Evolutionary conservation across 2,113 vertebrate genomes (phyloP).

Genomic region (Brachyhypopomus gauderio): DNA sequence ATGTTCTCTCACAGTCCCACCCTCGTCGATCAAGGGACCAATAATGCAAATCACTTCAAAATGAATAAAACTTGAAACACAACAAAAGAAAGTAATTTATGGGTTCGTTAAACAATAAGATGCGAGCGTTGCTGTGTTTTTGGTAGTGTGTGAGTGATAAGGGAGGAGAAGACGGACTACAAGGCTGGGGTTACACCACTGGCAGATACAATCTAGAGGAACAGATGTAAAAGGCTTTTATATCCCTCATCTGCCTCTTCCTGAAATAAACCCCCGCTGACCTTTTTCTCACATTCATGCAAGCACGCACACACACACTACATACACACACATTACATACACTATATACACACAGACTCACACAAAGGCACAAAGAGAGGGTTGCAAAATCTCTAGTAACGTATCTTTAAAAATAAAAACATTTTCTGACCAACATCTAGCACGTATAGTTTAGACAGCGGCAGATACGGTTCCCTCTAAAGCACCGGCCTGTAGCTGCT

Average conservation of each 20-base stretch:
- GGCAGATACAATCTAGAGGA: constrained; percentile 46
- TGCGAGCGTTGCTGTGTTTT: not conserved
- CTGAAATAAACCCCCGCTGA: constrained; percentile 1
- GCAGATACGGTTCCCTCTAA: not conserved
- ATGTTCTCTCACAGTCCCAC: not conserved
- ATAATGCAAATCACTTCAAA: too few species aligned
- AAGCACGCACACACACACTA: not conserved
- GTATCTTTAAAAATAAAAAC: too few species aligned
- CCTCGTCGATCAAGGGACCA: not conserved
- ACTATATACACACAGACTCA: too few species aligned
- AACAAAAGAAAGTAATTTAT: constrained; percentile 33
- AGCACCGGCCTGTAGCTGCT: not conserved
- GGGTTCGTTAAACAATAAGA: constrained; percentile 7
- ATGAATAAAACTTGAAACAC: too few species aligned
- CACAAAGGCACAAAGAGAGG: too few species aligned
- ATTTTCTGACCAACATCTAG: too few species aligned
- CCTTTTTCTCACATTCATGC: not conserved
- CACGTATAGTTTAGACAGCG: not conserved
- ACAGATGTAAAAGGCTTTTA: constrained; percentile 42
- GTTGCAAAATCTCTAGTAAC: too few species aligned
- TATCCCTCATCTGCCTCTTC: constrained; percentile 16
- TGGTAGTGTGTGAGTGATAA: not conserved
- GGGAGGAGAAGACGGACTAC: constrained; percentile 10
- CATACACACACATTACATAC: too few species aligned
- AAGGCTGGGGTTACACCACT: not conserved